Evolutionary conservation across 2,888 invertebrate species (phyloP).

Genomic region (Dasysyrphus albostriatus): DNA sequence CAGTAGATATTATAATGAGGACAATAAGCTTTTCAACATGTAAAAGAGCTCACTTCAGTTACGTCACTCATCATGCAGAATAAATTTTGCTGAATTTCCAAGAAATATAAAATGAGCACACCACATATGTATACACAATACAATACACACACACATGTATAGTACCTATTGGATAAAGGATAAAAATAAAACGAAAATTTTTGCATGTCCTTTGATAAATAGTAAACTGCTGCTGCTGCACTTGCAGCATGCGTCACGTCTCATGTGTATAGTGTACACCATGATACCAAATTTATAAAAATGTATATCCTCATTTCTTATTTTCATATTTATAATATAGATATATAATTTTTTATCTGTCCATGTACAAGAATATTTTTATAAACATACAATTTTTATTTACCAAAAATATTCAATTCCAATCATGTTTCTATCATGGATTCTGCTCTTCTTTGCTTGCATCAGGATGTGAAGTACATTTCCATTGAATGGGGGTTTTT

Average conservation of each 20-base stretch:
- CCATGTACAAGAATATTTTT: neutral
- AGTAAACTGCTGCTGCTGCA: neutral
- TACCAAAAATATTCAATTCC: constrained; percentile 11
- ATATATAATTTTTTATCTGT: neutral
- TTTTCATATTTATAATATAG: neutral
- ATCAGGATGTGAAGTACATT: neutral
- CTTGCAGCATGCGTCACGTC: neutral
- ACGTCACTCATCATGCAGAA: neutral
- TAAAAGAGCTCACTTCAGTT: constrained; percentile 1
- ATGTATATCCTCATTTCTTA: too few species aligned
- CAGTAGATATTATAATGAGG: neutral
- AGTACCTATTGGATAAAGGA: constrained; percentile 9
- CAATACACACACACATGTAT: too few species aligned
- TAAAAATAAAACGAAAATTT: neutral
- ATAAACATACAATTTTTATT: neutral
- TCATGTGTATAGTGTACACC: neutral
- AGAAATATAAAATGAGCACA: neutral
- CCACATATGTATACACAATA: too few species aligned
- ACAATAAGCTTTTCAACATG: constrained; percentile 11
- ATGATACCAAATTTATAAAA: neutral
- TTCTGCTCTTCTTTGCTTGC: neutral
- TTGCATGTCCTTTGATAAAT: constrained; percentile 3
- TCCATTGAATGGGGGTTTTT: neutral
- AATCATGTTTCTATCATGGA: constrained; percentile 1
- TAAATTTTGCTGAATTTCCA: constrained; percentile 11